phyloP scores from a whole-genome alignment of 2,888 invertebrate genomes.

The Vesta saturnalis region DNA sequence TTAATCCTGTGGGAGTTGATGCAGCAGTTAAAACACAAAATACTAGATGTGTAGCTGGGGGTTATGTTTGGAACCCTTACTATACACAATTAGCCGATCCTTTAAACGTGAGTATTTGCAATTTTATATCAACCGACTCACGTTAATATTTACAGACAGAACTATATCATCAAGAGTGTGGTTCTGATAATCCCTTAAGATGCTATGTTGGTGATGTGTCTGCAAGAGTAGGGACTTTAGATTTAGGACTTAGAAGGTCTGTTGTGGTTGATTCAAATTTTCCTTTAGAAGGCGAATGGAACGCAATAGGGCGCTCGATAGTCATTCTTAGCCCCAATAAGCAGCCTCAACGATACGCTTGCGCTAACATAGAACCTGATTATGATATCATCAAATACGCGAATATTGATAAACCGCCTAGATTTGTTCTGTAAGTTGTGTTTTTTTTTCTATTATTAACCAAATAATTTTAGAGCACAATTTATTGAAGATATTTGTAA shows the following conservation, averaged over 20 bases:
- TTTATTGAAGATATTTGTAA: constrained; percentile 84
- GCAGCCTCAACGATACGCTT: constrained; percentile 79
- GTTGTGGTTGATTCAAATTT: constrained; percentile 89
- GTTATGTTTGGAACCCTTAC: constrained; percentile 92
- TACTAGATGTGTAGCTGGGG: constrained; percentile 90
- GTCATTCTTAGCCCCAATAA: constrained; percentile 83
- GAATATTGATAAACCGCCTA: constrained; percentile 85
- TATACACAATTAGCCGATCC: constrained; percentile 92
- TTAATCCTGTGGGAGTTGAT: constrained; percentile 92
- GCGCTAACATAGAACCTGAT: constrained; percentile 92
- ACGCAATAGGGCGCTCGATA: constrained; percentile 85
- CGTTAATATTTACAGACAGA: constrained; percentile 70
- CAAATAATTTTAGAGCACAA: constrained; percentile 71
- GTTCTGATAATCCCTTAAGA: constrained; percentile 84
- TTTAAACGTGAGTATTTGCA: constrained; percentile 78
- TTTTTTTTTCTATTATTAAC: neutral
- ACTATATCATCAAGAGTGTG: constrained; percentile 87
- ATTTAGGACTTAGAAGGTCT: constrained; percentile 79
- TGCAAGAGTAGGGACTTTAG: constrained; percentile 83
- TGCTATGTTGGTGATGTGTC: constrained; percentile 94
- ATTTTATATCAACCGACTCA: neutral
- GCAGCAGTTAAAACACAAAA: constrained; percentile 82
- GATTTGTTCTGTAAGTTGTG: constrained; percentile 85
- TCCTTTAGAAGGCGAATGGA: constrained; percentile 81
- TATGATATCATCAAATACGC: constrained; percentile 90